Percentiles rank a stretch among this genome's conserved stretches.
Conservation (phyloP, 53 echinoderm and acorn worm genomes). For the Holothuria leucospilota region DNA sequence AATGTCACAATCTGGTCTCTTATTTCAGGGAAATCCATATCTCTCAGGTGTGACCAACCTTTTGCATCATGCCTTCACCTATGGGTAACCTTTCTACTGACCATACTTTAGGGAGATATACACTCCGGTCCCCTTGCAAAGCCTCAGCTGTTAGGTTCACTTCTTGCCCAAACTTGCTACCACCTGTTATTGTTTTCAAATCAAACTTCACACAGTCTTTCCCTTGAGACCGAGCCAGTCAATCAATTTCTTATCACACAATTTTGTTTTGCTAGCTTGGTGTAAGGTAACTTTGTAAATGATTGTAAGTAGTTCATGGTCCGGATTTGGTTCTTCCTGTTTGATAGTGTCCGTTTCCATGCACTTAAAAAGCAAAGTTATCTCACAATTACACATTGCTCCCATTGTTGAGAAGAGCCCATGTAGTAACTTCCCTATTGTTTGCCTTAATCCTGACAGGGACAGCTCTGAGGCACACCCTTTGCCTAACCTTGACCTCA, state of each 20-base stretch:
- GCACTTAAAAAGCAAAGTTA: too few species aligned
- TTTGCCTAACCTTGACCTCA: not conserved
- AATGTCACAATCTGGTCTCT: not conserved
- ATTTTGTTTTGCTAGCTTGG: too few species aligned
- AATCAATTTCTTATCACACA: not conserved
- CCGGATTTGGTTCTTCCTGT: too few species aligned
- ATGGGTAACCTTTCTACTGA: conserved; percentile 50
- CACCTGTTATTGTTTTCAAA: not conserved
- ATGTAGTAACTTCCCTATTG: not conserved
- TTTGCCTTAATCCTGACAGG: not conserved
- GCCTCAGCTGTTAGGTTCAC: not conserved
- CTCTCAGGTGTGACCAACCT: conserved; percentile 38
- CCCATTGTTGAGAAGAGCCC: conserved; percentile 2
- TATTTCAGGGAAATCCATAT: conserved; percentile 11
- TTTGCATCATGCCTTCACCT: not conserved
- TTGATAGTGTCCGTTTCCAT: too few species aligned
- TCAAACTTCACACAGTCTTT: not conserved
- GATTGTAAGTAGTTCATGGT: too few species aligned
- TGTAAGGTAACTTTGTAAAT: too few species aligned
- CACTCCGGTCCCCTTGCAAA: not conserved
- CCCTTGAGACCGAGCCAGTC: not conserved
- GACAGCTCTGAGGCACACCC: conserved; percentile 1
- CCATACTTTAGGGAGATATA: not conserved
- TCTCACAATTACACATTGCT: not conserved
- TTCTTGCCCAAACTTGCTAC: not conserved